Conservation (phyloP, 37 sponge, comb jelly and placozoan species). For the Beroe forskalii region DNA sequence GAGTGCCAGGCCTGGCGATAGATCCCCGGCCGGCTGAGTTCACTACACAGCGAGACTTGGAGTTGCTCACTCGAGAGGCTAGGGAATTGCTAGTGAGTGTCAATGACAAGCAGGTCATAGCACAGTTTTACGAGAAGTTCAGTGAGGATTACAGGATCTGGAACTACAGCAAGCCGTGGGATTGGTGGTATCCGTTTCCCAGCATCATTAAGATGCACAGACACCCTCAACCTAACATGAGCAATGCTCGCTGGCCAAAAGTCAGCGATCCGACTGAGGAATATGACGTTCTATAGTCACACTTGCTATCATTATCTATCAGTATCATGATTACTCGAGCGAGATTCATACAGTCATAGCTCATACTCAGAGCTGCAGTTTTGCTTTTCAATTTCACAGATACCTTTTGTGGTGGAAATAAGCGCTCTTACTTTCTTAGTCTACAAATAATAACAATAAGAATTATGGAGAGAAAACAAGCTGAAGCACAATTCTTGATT, state of each 20-base stretch:
- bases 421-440: too few relatives aligned
- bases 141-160: background rate
- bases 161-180: background rate
- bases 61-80: background rate
- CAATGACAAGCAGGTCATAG: background rate
- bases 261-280: background rate
- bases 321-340: too few relatives aligned
- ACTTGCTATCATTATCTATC: too few relatives aligned
- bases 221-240: background rate
- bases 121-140: slow-evolving; percentile 7
- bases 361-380: too few relatives aligned
- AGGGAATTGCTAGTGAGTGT: background rate
- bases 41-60: background rate
- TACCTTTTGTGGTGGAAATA: too few relatives aligned
- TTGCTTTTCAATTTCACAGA: too few relatives aligned
- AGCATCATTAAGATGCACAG: background rate
- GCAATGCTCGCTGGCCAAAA: background rate
- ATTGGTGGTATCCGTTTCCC: slow-evolving; percentile 29
- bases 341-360: too few relatives aligned
- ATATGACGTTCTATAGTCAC: too few relatives aligned
- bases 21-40: background rate
- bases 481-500: too few relatives aligned
- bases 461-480: too few relatives aligned
- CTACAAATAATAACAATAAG: too few relatives aligned
- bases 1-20: background rate